Conservation (phyloP, 2,113 vertebrate genomes). For the Vombatus ursinus region DNA sequence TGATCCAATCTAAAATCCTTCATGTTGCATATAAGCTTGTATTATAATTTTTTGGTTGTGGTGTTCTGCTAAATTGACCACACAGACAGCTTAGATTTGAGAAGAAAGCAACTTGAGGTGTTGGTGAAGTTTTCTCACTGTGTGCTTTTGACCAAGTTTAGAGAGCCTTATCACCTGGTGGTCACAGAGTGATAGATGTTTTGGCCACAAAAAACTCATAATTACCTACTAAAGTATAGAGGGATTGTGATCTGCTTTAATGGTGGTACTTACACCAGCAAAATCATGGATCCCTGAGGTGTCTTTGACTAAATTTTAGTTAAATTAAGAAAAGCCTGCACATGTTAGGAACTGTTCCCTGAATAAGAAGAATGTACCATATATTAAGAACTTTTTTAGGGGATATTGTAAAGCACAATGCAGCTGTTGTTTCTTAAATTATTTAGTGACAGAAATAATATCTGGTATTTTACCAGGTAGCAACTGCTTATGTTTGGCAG, state of each 20-base stretch:
- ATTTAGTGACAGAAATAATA: background rate
- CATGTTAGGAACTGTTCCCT: background rate
- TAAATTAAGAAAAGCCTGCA: background rate
- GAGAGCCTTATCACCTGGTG: background rate
- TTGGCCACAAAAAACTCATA: background rate
- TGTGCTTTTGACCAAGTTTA: background rate
- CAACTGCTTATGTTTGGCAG: background rate
- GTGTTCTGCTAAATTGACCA: background rate
- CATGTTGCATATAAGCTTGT: too few species aligned
- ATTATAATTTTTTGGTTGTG: background rate
- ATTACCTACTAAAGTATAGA: background rate
- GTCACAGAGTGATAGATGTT: background rate
- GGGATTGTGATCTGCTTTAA: background rate
- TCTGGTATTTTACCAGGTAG: background rate
- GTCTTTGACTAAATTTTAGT: background rate
- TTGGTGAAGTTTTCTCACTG: background rate
- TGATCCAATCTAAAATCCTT: background rate
- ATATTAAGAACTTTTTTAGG: background rate
- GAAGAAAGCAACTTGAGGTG: background rate
- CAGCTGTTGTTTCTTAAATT: background rate
- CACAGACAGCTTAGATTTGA: background rate
- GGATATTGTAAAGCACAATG: background rate
- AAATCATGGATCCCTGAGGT: background rate
- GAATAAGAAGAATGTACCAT: too few species aligned
- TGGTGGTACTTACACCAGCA: background rate